Percentiles rank a stretch among this genome's conserved stretches.
These are phyloP conservation scores for Cyprinodon brontotheroides DNA, from an alignment of 2,113 vertebrate species.

Conservation along the genomic window DNA sequence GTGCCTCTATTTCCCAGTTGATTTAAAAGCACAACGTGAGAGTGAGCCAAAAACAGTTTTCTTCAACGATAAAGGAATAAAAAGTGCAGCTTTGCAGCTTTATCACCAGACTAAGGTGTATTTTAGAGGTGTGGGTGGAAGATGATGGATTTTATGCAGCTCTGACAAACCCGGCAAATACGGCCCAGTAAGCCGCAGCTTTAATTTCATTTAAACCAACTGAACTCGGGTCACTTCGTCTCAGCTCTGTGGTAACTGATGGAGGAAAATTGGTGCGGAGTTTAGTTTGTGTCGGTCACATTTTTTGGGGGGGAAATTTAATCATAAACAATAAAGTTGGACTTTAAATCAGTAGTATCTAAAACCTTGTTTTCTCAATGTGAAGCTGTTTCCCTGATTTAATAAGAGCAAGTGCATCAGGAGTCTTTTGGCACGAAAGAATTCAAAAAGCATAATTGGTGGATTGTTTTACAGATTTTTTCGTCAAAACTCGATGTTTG, in stretches of 20 bases:
- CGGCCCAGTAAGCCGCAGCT: slow-evolving; percentile 30
- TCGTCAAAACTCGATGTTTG: neutral
- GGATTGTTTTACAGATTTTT: neutral
- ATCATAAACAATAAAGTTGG: slow-evolving; percentile 11
- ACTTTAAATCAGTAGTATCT: slow-evolving; percentile 13
- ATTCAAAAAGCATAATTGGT: neutral
- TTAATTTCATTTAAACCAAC: slow-evolving; percentile 41
- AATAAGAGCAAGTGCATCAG: slow-evolving; percentile 19
- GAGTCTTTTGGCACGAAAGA: neutral
- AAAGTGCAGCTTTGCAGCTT: slow-evolving; percentile 55
- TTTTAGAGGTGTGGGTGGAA: slow-evolving; percentile 54
- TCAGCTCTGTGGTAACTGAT: slow-evolving; percentile 17
- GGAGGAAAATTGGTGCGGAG: slow-evolving; percentile 14
- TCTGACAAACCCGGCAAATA: slow-evolving; percentile 41
- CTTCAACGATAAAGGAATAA: slow-evolving; percentile 9
- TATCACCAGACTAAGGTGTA: slow-evolving; percentile 46
- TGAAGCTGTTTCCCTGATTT: no score
- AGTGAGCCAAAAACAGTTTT: slow-evolving; percentile 64
- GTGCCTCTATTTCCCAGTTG: slow-evolving; percentile 41
- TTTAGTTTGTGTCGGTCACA: slow-evolving; percentile 10
- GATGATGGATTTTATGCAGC: slow-evolving; percentile 51
- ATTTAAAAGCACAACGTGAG: slow-evolving; percentile 77
- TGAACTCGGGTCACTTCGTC: slow-evolving; percentile 20
- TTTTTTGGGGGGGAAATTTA: neutral
- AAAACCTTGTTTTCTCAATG: neutral